These are phyloP conservation scores for Rallus crepitans DNA, from an alignment of 2,797 vertebrate genomes.

Conservation along the genomic window DNA sequence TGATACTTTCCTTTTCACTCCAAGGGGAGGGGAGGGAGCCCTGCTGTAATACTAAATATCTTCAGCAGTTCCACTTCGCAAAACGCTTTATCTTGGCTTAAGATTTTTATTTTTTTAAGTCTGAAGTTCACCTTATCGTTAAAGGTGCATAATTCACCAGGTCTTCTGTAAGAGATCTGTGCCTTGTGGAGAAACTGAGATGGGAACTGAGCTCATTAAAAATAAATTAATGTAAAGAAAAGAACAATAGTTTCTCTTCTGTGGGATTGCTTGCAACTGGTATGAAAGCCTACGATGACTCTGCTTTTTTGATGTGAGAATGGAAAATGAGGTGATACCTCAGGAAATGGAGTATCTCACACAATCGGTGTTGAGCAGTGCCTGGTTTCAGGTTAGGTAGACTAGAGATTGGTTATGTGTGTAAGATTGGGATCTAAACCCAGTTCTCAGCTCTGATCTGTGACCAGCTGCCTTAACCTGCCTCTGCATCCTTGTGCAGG, in stretches of 20 bases:
- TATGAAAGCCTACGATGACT: not conserved
- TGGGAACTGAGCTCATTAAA: constrained; percentile 45
- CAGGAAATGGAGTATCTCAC: not conserved
- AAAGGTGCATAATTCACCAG: constrained; percentile 34
- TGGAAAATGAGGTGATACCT: not conserved
- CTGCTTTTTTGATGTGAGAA: not conserved
- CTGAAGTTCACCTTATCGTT: constrained; percentile 41
- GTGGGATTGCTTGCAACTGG: not conserved
- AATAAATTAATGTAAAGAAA: not conserved
- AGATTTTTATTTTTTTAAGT: not conserved
- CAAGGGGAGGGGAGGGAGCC: constrained; percentile 14
- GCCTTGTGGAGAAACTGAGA: not conserved
- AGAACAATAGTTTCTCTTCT: not conserved
- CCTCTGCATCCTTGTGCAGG: not conserved
- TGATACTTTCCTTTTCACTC: constrained; percentile 39
- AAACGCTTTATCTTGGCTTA: not conserved
- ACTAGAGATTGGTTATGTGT: accelerated
- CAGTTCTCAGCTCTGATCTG: not conserved
- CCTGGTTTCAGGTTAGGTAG: not conserved
- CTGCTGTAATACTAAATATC: constrained; percentile 22
- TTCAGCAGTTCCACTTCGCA: not conserved
- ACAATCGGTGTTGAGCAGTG: not conserved
- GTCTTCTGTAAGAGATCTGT: constrained; percentile 27
- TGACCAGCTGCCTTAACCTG: not conserved
- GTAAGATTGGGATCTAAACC: not conserved